Conservation (phyloP, 2,797 vertebrate genomes). For the Chrysolophus pictus region DNA sequence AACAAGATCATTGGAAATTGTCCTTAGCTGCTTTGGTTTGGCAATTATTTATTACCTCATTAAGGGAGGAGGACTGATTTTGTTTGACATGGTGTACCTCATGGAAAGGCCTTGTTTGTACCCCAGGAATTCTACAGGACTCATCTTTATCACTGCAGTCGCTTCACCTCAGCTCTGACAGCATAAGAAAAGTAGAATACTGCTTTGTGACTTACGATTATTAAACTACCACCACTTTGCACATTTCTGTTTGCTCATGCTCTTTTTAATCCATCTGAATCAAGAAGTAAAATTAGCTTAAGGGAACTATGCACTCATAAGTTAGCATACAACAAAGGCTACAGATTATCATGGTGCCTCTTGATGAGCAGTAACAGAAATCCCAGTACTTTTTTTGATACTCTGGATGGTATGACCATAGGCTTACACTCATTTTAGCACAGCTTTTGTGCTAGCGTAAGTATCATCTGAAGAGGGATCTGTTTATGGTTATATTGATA, state of each 20-base stretch:
- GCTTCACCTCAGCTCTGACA: background rate
- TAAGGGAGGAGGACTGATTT: background rate
- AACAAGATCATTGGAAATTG: background rate
- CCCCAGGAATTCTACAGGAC: background rate
- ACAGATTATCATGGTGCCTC: background rate
- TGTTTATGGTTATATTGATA: background rate
- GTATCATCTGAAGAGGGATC: background rate
- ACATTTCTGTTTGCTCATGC: background rate
- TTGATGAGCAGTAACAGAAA: background rate
- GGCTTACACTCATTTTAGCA: background rate
- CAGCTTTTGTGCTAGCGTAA: background rate
- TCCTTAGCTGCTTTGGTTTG: background rate
- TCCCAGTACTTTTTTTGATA: background rate
- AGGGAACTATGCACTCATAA: background rate
- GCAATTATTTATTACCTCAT: conserved; percentile 3
- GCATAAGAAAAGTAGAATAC: background rate
- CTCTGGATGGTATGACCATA: background rate
- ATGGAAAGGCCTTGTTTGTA: background rate
- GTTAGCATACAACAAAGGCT: background rate
- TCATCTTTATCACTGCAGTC: background rate
- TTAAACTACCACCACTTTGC: background rate
- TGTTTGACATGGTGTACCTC: background rate
- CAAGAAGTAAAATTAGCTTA: background rate
- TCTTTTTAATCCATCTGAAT: background rate
- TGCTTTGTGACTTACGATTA: background rate